Percentiles rank a stretch among this genome's conserved stretches.
Conservation (phyloP, 2,113 vertebrate genomes). For the Phrynosoma blainvillii region DNA sequence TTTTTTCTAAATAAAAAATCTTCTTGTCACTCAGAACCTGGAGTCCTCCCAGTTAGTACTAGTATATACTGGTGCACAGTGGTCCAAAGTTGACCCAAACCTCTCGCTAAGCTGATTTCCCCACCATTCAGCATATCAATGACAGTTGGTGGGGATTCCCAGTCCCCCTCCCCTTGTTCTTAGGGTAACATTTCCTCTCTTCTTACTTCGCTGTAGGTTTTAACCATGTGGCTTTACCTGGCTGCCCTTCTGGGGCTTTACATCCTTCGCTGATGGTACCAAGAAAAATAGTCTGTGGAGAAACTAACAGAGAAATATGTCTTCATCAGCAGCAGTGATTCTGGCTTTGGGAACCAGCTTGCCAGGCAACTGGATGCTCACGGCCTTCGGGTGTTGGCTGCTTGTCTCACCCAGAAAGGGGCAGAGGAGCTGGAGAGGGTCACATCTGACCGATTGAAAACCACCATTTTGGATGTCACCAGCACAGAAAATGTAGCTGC, state of each 20-base stretch:
- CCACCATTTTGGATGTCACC: constrained; percentile 81
- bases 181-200: no score
- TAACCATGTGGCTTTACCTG: constrained; percentile 46
- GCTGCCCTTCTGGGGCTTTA: constrained; percentile 47
- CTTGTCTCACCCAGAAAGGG: constrained; percentile 82
- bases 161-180: no score
- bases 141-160: no score
- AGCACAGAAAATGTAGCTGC: constrained; percentile 75
- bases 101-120: no score
- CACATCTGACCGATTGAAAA: constrained; percentile 75
- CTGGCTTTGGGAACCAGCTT: constrained; percentile 85
- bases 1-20: no score
- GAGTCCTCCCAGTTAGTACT: no score
- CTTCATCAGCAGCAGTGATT: constrained; percentile 87
- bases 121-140: no score
- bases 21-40: no score
- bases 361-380: constrained; percentile 79
- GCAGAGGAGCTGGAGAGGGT: constrained; percentile 71
- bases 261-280: constrained; percentile 66
- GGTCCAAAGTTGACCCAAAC: no score
- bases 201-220: constrained; percentile 14
- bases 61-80: no score
- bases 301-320: constrained; percentile 75
- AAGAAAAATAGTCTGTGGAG: constrained; percentile 61
- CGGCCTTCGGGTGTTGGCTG: constrained; percentile 80